These are phyloP conservation scores for Fragum fragum DNA, from an alignment of 2,888 invertebrate genomes.

Conservation along the genomic window DNA sequence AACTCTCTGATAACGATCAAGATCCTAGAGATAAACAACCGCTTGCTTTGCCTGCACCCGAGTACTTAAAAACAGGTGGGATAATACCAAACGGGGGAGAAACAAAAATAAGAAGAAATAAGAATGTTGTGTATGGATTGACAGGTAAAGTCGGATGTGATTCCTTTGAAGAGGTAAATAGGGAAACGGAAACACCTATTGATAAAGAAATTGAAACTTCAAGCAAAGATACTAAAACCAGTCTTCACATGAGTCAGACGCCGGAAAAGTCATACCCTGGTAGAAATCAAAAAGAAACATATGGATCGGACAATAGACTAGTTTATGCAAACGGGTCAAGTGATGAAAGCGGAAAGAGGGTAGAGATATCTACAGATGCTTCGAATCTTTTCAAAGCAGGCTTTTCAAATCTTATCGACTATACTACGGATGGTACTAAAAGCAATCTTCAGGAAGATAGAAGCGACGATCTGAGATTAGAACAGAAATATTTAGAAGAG, in stretches of 20 bases:
- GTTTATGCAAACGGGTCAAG: not conserved
- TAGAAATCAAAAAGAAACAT: not conserved
- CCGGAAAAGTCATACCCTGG: not conserved
- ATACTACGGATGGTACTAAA: no score
- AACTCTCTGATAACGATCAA: not conserved
- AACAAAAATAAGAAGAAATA: not conserved
- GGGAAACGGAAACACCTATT: not conserved
- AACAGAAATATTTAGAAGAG: no score
- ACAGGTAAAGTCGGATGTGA: not conserved
- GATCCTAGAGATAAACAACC: not conserved
- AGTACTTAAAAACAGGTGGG: not conserved
- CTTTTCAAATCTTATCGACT: not conserved
- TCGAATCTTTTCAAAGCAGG: not conserved
- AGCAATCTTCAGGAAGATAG: no score
- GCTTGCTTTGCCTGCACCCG: constrained; percentile 2
- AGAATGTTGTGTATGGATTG: not conserved
- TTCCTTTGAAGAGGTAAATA: not conserved
- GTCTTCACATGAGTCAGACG: no score
- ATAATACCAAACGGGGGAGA: not conserved
- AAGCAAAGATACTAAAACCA: not conserved
- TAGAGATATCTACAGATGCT: not conserved
- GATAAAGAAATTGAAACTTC: not conserved
- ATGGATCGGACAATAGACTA: not conserved
- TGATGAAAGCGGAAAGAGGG: not conserved
- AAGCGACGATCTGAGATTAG: no score